Evolutionary conservation across 2,113 vertebrate genomes (phyloP).

Genomic region (Notiomystis cincta): DNA sequence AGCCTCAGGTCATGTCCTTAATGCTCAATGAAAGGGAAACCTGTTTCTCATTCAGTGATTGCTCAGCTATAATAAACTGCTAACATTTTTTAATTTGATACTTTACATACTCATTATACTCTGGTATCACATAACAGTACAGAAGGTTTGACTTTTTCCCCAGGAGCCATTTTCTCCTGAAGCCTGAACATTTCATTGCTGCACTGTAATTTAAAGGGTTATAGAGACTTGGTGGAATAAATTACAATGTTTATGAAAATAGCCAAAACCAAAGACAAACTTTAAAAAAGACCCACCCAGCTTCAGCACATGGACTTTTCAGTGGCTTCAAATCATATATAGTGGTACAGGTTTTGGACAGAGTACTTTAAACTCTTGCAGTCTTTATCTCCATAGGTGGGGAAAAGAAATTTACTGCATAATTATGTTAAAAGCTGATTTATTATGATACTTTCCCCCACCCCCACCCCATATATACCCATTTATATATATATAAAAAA

Average conservation of each 20-base stretch:
- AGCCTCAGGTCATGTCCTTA: constrained; percentile 65
- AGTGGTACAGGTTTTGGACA: not conserved
- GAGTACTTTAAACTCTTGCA: not conserved
- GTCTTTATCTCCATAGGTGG: not conserved
- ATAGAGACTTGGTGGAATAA: constrained; percentile 23
- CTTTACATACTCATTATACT: constrained; percentile 68
- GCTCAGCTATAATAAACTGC: constrained; percentile 66
- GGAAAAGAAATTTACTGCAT: not conserved
- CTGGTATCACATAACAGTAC: constrained; percentile 40
- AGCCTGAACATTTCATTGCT: constrained; percentile 40
- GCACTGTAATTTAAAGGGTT: constrained; percentile 44
- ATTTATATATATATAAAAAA: not conserved
- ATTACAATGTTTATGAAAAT: constrained; percentile 34
- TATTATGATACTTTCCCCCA: not conserved
- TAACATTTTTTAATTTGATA: constrained; percentile 70
- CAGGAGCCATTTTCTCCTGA: constrained; percentile 53
- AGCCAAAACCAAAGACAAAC: not conserved
- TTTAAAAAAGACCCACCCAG: not conserved
- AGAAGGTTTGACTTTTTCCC: constrained; percentile 60
- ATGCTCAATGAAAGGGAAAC: constrained; percentile 66
- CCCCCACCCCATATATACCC: not conserved
- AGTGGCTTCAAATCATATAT: not conserved
- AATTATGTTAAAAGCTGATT: not conserved
- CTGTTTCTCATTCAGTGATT: constrained; percentile 69
- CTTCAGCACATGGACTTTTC: not conserved